Evolutionary conservation across 2,797 vertebrate species (phyloP).

Genomic region (Pagetopsis macropterus): DNA sequence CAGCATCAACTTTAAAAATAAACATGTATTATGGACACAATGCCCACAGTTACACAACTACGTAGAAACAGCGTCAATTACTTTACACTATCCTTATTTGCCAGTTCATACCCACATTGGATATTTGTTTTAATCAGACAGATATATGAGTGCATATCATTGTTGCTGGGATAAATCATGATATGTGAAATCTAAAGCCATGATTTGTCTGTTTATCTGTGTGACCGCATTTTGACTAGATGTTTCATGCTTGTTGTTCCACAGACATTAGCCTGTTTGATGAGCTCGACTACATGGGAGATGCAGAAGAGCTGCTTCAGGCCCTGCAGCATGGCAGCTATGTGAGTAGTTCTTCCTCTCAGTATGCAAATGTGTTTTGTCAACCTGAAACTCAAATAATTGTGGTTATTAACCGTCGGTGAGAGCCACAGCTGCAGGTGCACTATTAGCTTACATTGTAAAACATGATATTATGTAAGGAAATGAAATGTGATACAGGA

Average conservation of each 20-base stretch:
- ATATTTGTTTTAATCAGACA: background rate
- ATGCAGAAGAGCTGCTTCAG: constrained; percentile 83
- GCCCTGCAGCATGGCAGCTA: constrained; percentile 78
- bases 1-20: too few species aligned
- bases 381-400: background rate
- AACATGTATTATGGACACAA: too few species aligned
- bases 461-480: background rate
- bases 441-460: background rate
- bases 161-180: background rate
- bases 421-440: background rate
- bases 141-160: background rate
- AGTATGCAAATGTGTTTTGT: constrained; percentile 16
- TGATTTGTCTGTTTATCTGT: background rate
- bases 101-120: background rate
- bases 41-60: background rate
- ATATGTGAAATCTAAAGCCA: background rate
- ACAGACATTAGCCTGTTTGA: constrained; percentile 91
- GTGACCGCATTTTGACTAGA: background rate
- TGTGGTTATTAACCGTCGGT: background rate
- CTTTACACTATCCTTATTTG: background rate
- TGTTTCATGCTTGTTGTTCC: constrained; percentile 24
- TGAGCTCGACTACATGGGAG: constrained; percentile 87
- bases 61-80: too few species aligned
- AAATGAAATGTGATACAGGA: background rate
- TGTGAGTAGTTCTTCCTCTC: constrained; percentile 71